These are phyloP conservation scores for Mallateleia sp. DNA, from an alignment of 2,888 invertebrate species.

Conservation along the genomic window DNA sequence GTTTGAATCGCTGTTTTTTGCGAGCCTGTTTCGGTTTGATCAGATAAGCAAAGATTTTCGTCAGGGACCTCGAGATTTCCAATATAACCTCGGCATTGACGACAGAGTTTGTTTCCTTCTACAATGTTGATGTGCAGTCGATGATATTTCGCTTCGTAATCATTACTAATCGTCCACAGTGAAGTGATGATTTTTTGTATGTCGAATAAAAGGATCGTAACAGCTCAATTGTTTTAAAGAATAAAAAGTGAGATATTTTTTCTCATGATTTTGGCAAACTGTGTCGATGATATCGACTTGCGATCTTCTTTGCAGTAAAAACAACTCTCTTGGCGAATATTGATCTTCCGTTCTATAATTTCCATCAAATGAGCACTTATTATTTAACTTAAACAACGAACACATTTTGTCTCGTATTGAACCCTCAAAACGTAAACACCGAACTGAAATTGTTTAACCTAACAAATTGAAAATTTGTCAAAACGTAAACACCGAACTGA, in stretches of 20 bases:
- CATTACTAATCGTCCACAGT: no score
- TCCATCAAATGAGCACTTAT: conserved; percentile 16
- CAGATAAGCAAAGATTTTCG: conserved; percentile 4
- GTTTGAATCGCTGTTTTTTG: conserved; percentile 4
- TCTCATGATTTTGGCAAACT: conserved; percentile 22
- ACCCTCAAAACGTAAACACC: conserved; percentile 19
- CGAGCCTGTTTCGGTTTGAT: neutral
- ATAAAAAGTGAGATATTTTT: no score
- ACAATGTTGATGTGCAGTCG: no score
- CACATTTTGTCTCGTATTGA: conserved; percentile 4
- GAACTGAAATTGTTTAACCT: conserved; percentile 14
- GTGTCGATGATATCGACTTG: conserved; percentile 20
- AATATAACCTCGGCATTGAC: no score
- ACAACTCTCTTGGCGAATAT: conserved; percentile 19
- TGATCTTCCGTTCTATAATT: conserved; percentile 17
- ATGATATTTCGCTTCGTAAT: no score
- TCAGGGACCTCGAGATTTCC: neutral
- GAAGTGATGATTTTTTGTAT: no score
- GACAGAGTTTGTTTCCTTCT: no score
- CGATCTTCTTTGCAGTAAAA: conserved; percentile 28
- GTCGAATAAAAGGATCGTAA: no score
- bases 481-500: conserved; percentile 8
- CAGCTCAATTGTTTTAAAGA: no score
- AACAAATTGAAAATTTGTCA: no score
- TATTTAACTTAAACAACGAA: conserved; percentile 18